Evolutionary conservation across 2,113 vertebrate species (phyloP).

Genomic region (Mustela nigripes): DNA sequence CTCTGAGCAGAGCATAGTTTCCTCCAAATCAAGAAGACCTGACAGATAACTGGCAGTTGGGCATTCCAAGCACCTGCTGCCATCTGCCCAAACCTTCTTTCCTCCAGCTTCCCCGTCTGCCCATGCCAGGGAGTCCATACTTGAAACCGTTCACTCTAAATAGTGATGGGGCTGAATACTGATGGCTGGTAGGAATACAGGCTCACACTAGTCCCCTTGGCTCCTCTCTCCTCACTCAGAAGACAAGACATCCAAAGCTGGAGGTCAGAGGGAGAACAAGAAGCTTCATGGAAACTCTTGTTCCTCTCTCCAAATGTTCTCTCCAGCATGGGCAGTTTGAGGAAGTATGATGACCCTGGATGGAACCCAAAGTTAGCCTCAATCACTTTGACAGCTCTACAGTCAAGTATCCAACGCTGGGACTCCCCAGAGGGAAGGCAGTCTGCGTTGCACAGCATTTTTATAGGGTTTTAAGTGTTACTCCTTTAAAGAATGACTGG

Average conservation of each 20-base stretch:
- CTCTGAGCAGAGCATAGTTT: neutral
- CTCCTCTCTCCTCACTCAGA: constrained; percentile 28
- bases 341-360: neutral
- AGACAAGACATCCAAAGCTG: neutral
- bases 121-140: constrained; percentile 77
- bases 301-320: neutral
- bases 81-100: constrained; percentile 67
- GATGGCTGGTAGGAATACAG: constrained; percentile 45
- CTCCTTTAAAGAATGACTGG: constrained; percentile 4
- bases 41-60: neutral
- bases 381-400: neutral
- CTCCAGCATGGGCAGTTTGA: neutral
- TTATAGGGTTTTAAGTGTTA: constrained; percentile 19
- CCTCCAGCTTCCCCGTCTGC: constrained; percentile 61
- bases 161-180: constrained; percentile 56
- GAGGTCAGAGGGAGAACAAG: neutral
- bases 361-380: neutral
- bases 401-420: neutral
- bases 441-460: neutral
- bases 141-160: constrained; percentile 69
- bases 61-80: constrained; percentile 41
- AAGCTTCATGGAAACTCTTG: neutral
- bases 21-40: neutral
- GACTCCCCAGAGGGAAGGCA: neutral
- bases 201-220: constrained; percentile 38